Percentiles rank a stretch among this genome's conserved stretches.
These are phyloP conservation scores for Scaptomyza caliginosa DNA, from an alignment of 2,888 invertebrate species.

Conservation along the genomic window DNA sequence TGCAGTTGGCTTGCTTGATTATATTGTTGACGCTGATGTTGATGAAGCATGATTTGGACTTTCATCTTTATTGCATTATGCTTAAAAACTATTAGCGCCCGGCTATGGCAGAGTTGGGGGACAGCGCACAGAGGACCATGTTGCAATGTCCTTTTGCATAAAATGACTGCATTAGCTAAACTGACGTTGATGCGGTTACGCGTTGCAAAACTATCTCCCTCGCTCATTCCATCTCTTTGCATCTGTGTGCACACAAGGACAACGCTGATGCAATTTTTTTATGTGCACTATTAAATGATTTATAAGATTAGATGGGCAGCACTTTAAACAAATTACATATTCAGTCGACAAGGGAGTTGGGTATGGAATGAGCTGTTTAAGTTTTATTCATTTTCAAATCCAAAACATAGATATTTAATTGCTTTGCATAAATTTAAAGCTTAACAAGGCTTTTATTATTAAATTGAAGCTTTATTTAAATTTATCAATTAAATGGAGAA, in stretches of 20 bases:
- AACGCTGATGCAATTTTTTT: slow-evolving; percentile 43
- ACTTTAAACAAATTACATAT: slow-evolving; percentile 13
- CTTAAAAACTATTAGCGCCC: slow-evolving; percentile 79
- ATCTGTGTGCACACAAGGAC: slow-evolving; percentile 6
- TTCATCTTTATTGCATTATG: slow-evolving; percentile 80
- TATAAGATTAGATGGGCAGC: slow-evolving; percentile 47
- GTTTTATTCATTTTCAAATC: neutral
- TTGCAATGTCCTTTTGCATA: slow-evolving; percentile 30
- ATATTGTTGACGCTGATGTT: slow-evolving; percentile 80
- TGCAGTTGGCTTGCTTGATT: slow-evolving; percentile 72
- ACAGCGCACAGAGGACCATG: too few species aligned
- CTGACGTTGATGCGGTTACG: slow-evolving; percentile 55
- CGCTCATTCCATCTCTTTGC: neutral
- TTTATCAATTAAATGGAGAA: neutral
- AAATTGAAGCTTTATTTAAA: neutral
- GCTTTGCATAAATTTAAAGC: neutral
- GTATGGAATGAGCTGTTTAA: neutral
- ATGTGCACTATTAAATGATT: slow-evolving; percentile 53
- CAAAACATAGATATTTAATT: neutral
- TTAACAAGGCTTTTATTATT: neutral
- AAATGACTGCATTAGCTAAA: slow-evolving; percentile 61
- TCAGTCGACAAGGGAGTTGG: too few species aligned
- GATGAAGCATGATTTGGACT: slow-evolving; percentile 79
- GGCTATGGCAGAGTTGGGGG: too few species aligned
- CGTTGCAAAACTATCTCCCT: slow-evolving; percentile 3